Conservation (phyloP, 2,888 invertebrate genomes). For the Hipparchia semele region DNA sequence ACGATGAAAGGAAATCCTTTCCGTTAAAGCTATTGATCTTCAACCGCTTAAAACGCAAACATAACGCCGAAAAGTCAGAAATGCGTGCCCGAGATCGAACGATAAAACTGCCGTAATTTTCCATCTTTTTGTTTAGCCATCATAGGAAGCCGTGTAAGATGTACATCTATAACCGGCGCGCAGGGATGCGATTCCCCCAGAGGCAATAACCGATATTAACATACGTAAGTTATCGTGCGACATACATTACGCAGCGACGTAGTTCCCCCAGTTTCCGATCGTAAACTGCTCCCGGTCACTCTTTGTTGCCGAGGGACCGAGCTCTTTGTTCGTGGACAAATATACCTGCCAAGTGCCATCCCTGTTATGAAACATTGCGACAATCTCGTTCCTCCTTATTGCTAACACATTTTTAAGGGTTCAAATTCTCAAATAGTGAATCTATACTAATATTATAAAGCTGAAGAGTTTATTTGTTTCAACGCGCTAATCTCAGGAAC, state of each 20-base stretch:
- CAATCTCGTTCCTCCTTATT: too few relatives aligned
- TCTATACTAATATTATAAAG: too few relatives aligned
- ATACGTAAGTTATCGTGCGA: slow-evolving; percentile 11
- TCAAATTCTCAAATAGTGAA: too few relatives aligned
- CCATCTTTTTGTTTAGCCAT: too few relatives aligned
- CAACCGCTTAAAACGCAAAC: too few relatives aligned
- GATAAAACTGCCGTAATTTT: background rate
- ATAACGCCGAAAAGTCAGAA: too few relatives aligned
- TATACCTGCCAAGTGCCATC: background rate
- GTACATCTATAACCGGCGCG: background rate
- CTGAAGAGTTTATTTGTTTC: too few relatives aligned
- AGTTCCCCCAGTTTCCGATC: slow-evolving; percentile 8
- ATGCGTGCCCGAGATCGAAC: too few relatives aligned
- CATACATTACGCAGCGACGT: slow-evolving; percentile 7
- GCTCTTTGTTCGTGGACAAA: slow-evolving; percentile 9
- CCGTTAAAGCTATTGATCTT: too few relatives aligned
- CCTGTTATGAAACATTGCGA: background rate
- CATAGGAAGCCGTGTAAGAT: background rate
- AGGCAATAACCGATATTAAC: slow-evolving; percentile 18
- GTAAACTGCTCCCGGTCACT: slow-evolving; percentile 15
- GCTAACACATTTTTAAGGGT: too few relatives aligned
- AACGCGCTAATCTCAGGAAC: too few relatives aligned
- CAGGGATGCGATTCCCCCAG: background rate
- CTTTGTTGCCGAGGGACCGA: slow-evolving; percentile 9
- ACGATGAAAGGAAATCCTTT: too few relatives aligned